Evolutionary conservation across 2,113 vertebrate species (phyloP).

Genomic region (Spheniscus mendiculus): DNA sequence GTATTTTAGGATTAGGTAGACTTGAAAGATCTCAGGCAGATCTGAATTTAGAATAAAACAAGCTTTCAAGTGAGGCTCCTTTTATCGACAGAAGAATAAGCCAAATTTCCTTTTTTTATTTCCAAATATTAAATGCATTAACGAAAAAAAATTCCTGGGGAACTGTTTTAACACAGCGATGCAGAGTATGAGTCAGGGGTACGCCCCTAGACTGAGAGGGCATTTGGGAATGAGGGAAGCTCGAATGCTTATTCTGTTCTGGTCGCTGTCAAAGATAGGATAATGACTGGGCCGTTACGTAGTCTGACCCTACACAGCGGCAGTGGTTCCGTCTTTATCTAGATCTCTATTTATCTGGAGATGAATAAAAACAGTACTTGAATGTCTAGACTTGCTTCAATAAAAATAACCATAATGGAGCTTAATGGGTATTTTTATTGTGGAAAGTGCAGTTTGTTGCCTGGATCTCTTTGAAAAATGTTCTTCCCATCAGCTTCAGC

Average conservation of each 20-base stretch:
- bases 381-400: conserved; percentile 52
- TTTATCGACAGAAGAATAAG: not conserved
- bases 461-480: conserved; percentile 39
- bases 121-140: not conserved
- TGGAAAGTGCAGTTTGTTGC: conserved; percentile 33
- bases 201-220: not conserved
- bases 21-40: not conserved
- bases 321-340: conserved; percentile 36
- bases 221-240: not conserved
- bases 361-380: conserved; percentile 37
- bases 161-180: not conserved
- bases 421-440: conserved; percentile 52
- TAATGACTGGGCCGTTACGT: not conserved
- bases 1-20: conserved; percentile 10
- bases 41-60: not conserved
- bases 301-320: not conserved
- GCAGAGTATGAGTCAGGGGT: not conserved
- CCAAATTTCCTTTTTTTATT: not conserved
- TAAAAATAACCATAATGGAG: conserved; percentile 55
- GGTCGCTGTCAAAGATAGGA: not conserved
- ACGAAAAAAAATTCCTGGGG: not conserved
- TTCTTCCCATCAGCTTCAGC: not conserved
- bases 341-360: conserved; percentile 58
- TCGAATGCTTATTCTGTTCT: not conserved
- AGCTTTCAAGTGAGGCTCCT: not conserved